Percentiles rank a stretch among this genome's conserved stretches.
phyloP scores from a whole-genome alignment of 2,113 vertebrate genomes.

The Lycocorax pyrrhopterus region DNA sequence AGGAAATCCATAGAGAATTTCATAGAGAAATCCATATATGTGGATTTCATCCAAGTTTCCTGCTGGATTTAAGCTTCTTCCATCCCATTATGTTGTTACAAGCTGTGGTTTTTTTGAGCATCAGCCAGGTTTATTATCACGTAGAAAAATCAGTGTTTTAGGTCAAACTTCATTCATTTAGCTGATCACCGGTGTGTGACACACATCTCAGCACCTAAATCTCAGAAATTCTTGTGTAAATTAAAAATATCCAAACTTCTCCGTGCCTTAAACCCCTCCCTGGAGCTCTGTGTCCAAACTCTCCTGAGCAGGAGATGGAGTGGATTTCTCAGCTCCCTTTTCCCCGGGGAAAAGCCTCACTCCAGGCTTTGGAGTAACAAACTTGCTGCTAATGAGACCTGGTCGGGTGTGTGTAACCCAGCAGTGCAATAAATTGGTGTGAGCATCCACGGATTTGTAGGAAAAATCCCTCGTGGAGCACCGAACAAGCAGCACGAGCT shows the following conservation, averaged over 20 bases:
- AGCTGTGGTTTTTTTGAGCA: neutral
- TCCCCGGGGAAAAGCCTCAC: neutral
- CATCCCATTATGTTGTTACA: neutral
- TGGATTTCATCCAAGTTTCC: neutral
- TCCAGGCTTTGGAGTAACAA: neutral
- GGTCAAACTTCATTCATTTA: neutral
- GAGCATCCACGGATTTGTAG: neutral
- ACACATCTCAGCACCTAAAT: neutral
- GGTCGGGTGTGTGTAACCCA: neutral
- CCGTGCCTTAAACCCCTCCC: fast-evolving
- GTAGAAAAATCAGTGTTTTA: neutral
- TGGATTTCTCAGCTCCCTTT: neutral
- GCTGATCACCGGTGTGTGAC: neutral
- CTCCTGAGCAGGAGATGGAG: neutral
- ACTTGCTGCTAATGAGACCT: neutral
- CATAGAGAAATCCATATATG: neutral
- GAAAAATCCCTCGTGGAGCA: neutral
- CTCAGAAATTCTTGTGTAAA: neutral
- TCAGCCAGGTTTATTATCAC: neutral
- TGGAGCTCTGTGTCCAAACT: neutral
- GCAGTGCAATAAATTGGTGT: neutral
- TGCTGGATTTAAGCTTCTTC: neutral
- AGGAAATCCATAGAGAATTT: neutral
- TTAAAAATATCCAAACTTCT: neutral
- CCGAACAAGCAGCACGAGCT: neutral